Evolutionary conservation across 1,140 invertebrate genomes (phyloP).

Genomic region (Drosophila ananassae): DNA sequence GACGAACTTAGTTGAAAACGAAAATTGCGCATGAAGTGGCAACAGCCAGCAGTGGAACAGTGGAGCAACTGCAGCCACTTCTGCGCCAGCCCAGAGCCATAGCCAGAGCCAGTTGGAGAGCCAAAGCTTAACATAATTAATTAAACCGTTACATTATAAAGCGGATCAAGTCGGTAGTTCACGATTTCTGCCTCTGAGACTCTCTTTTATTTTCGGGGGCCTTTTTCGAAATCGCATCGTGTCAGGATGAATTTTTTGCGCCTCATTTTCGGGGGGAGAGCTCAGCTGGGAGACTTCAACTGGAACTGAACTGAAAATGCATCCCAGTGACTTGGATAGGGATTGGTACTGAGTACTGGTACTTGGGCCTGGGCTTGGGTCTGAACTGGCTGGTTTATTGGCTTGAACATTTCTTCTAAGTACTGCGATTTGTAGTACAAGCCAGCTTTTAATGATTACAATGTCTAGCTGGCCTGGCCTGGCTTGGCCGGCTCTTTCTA

Average conservation of each 20-base stretch:
- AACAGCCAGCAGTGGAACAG: constrained; percentile 42
- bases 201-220: constrained; percentile 41
- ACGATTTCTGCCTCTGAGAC: constrained; percentile 65
- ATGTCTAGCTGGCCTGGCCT: constrained; percentile 45
- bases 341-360: not conserved
- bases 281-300: constrained; percentile 7
- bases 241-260: constrained; percentile 82
- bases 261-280: constrained; percentile 61
- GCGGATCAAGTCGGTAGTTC: constrained; percentile 78
- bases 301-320: constrained; percentile 27
- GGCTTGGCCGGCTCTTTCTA: not conserved
- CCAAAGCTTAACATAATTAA: constrained; percentile 79
- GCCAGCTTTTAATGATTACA: constrained; percentile 81
- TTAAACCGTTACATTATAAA: constrained; percentile 84
- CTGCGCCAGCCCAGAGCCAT: constrained; percentile 28
- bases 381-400: constrained; percentile 58
- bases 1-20: constrained; percentile 71
- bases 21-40: constrained; percentile 81
- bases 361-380: not conserved
- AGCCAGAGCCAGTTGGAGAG: constrained; percentile 22
- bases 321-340: constrained; percentile 4
- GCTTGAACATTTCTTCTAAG: constrained; percentile 76
- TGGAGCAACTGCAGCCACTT: constrained; percentile 11
- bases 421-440: constrained; percentile 82
- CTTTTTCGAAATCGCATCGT: constrained; percentile 72